Evolutionary conservation across 2,797 vertebrate genomes (phyloP), one percentile per base, ranked within the genome.

Genomic region (Bryconaethiops microstoma): DNA sequence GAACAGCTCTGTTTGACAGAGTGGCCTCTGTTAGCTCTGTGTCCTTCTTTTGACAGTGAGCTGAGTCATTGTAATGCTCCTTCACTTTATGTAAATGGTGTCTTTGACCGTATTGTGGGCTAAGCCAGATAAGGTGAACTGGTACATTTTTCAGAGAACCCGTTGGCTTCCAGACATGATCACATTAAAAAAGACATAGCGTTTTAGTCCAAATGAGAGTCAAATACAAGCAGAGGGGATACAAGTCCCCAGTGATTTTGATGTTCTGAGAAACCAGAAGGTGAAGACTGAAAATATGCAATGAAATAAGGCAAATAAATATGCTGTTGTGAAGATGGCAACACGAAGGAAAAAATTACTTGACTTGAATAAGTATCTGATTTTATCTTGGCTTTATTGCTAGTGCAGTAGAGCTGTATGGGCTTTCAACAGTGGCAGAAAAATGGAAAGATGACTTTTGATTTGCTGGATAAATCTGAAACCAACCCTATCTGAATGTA

Each of bases 41-140:
- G 69, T 71, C 69, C 69, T 71, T 71, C 69, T 54, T 71, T 35
- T 71, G 69, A 71, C 69, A 54, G 69, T 2, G 48, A 19, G 69
- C 50, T 54, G 69, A 71, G 69, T 71, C 48, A 71, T 54, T 71
- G 48, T 71, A 54, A 54, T 71, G 48, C 50, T 52, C 48, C 50
- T 71, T 4, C 23, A 4, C 54, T 54, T 21, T 71, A 35, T 71
- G 69, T 54, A 71, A 71, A 71, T 71, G 68, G 48, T 23, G 21
- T 7, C 68, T 52, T 50, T 70, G 69, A 54, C 50, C 50, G 48
- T 29, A 54, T 35, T 54, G 48, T 35, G 69, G 50, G 50, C 48
- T 1, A 10, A 29, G 4, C 7, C 23, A 17, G 50, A 54, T 71
- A 71, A 71, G 48, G 48, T 52, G 69, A 25, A 21, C 16, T 9